Conservation (phyloP, 2,888 invertebrate species). For the Neoitamus cyanurus region DNA sequence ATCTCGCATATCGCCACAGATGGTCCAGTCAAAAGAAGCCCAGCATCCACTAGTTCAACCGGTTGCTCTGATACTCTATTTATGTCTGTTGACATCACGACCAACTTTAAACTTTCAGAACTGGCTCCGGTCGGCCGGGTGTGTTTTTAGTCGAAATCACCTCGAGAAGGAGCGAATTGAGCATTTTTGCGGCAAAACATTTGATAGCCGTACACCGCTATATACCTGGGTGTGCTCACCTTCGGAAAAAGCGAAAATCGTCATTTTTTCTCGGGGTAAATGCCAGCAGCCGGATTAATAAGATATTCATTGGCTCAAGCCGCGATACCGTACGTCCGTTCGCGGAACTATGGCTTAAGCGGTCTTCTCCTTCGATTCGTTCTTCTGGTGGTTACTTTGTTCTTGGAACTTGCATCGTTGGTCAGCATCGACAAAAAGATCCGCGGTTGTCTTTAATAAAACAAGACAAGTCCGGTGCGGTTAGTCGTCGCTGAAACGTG, state of each 20-base stretch:
- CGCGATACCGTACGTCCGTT: not conserved
- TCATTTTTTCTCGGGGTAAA: not conserved
- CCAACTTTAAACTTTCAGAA: conserved; percentile 4
- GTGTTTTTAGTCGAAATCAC: not conserved
- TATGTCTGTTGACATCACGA: conserved; percentile 24
- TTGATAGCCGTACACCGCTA: not conserved
- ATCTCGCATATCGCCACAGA: not conserved
- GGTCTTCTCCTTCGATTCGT: not conserved
- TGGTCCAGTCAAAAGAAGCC: not conserved
- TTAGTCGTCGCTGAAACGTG: not conserved
- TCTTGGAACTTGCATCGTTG: not conserved
- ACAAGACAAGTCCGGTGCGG: not conserved
- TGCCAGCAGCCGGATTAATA: not conserved
- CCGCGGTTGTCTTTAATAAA: not conserved
- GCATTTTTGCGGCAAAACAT: not conserved
- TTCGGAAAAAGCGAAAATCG: not conserved
- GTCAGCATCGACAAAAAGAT: not conserved
- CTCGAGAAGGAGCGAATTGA: not conserved
- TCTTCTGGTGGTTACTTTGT: not conserved
- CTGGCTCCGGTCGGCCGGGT: not conserved
- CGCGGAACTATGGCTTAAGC: not conserved
- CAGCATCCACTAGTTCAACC: not conserved
- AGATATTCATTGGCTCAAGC: not conserved
- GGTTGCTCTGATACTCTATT: conserved; percentile 2
- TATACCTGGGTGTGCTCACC: not conserved